A percentile compares a stretch with the other conserved stretches of the same genome.
Conservation (phyloP, 2,888 invertebrate genomes). For the Lapara coniferarum region DNA sequence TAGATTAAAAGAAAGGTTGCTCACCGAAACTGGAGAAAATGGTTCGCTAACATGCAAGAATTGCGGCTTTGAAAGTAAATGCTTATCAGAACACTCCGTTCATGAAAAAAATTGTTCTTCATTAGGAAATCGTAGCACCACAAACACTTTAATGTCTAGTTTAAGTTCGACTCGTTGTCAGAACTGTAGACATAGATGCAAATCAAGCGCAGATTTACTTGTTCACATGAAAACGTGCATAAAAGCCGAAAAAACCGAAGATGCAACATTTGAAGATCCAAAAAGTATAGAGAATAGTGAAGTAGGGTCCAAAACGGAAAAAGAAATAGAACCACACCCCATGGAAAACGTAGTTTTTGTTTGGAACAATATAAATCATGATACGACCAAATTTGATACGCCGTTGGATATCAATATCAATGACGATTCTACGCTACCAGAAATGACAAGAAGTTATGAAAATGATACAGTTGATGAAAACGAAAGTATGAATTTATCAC, state of each 20-base stretch:
- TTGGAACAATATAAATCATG: constrained; percentile 88
- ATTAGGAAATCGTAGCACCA: constrained; percentile 66
- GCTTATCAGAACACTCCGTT: constrained; percentile 90
- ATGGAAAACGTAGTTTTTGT: constrained; percentile 93
- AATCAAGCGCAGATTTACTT: constrained; percentile 90
- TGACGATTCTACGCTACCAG: constrained; percentile 74
- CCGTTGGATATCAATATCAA: constrained; percentile 75
- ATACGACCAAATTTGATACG: constrained; percentile 65
- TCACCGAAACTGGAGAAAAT: constrained; percentile 85
- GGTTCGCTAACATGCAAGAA: constrained; percentile 87
- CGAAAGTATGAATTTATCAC: constrained; percentile 85
- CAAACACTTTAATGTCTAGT: constrained; percentile 72
- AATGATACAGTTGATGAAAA: constrained; percentile 69
- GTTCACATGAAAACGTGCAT: constrained; percentile 89
- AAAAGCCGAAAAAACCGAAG: constrained; percentile 69
- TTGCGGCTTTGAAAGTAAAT: constrained; percentile 91
- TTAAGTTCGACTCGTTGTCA: constrained; percentile 91
- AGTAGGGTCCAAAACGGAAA: constrained; percentile 56
- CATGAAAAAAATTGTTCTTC: constrained; percentile 88
- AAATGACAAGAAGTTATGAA: constrained; percentile 63
- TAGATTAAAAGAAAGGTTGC: constrained; percentile 89
- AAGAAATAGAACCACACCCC: constrained; percentile 85
- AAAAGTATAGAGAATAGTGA: constrained; percentile 60
- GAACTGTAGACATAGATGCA: constrained; percentile 93
- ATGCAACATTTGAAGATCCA: constrained; percentile 57